A percentile compares a stretch with the other conserved stretches of the same genome.
Conservation (phyloP, 1,140 invertebrate genomes). For the Ditylenchus dipsaci region DNA sequence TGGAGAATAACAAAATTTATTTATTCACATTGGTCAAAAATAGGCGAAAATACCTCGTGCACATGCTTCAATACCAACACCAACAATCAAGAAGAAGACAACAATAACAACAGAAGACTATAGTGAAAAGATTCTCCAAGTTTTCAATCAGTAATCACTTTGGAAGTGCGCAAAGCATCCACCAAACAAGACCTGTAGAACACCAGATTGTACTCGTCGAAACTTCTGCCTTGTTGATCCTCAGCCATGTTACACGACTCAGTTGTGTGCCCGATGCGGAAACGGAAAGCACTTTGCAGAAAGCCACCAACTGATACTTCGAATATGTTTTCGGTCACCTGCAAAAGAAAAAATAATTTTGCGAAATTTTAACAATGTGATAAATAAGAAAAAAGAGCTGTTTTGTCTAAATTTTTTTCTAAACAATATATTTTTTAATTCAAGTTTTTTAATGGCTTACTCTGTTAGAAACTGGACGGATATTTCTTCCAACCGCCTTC, state of each 20-base stretch:
- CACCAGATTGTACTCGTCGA: conserved; percentile 55
- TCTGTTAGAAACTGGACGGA: conserved; percentile 6
- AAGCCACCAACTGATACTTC: conserved; percentile 49
- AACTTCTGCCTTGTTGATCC: conserved; percentile 35
- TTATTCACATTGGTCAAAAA: too few species aligned
- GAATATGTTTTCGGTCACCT: conserved; percentile 47
- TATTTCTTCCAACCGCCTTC: not conserved
- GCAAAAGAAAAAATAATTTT: conserved; percentile 7
- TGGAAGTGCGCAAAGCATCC: too few species aligned
- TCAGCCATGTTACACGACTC: conserved; percentile 39
- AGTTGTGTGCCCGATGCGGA: conserved; percentile 50
- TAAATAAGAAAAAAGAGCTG: conserved; percentile 4
- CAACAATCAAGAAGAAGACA: too few species aligned
- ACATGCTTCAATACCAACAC: too few species aligned
- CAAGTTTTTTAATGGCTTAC: not conserved
- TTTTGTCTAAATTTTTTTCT: too few species aligned
- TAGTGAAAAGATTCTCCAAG: too few species aligned
- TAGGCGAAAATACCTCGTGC: too few species aligned
- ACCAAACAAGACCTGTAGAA: conserved; percentile 50
- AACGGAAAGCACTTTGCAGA: conserved; percentile 51
- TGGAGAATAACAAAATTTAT: too few species aligned
- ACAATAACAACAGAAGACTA: too few species aligned
- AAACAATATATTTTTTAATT: not conserved
- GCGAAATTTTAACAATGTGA: not conserved
- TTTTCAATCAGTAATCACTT: too few species aligned